These are phyloP conservation scores for Simalia tracyae DNA, from an alignment of 2,797 vertebrate species.

Conservation along the genomic window DNA sequence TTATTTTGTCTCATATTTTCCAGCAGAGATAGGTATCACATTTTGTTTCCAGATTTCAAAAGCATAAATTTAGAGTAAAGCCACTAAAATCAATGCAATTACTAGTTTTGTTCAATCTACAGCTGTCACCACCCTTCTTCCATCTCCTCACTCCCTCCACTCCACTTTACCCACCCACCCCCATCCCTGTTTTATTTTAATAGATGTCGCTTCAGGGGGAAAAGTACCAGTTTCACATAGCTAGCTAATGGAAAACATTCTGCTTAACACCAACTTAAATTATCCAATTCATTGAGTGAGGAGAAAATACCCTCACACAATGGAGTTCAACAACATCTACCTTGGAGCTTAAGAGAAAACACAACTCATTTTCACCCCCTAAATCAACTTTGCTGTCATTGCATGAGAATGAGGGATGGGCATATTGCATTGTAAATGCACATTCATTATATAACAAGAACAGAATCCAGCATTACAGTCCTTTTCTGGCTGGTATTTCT, in stretches of 20 bases:
- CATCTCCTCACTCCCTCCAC: neutral
- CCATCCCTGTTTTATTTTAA: slow-evolving; percentile 4
- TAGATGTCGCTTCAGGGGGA: neutral
- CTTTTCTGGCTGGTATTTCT: slow-evolving; percentile 40
- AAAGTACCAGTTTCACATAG: slow-evolving; percentile 26
- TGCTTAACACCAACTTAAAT: slow-evolving; percentile 33
- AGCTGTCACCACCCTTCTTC: neutral
- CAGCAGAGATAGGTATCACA: neutral
- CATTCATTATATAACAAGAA: slow-evolving; percentile 49
- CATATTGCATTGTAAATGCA: slow-evolving; percentile 31
- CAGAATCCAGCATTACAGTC: slow-evolving; percentile 47
- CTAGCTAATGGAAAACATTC: slow-evolving; percentile 25
- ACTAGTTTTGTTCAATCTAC: neutral
- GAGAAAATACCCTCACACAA: neutral
- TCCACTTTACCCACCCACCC: neutral
- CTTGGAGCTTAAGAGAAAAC: slow-evolving; percentile 23
- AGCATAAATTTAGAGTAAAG: slow-evolving; percentile 32
- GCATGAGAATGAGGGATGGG: slow-evolving; percentile 47
- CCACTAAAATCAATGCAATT: slow-evolving; percentile 27
- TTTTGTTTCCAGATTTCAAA: neutral
- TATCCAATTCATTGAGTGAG: slow-evolving; percentile 18
- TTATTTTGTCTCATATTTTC: neutral
- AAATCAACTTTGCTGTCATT: slow-evolving; percentile 50
- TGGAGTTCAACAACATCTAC: slow-evolving; percentile 1
- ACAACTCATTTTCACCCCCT: slow-evolving; percentile 46